Conservation (phyloP, 2,888 invertebrate species). For the Teleiodes luculella region DNA sequence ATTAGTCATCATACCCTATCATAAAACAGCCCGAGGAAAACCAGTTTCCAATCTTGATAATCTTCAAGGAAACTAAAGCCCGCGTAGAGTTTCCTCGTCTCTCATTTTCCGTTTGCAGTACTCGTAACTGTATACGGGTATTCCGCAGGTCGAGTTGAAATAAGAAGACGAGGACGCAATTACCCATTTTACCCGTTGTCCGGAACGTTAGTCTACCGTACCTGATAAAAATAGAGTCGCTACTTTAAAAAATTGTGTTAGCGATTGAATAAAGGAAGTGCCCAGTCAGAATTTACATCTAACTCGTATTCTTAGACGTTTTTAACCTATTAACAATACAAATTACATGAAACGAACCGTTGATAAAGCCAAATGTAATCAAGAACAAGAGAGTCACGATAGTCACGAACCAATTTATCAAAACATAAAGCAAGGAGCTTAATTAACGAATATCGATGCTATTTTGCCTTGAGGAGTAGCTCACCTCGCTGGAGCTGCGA, state of each 20-base stretch:
- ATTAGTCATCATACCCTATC: too few species aligned
- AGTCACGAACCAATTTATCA: slow-evolving; percentile 28
- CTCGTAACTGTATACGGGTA: not conserved
- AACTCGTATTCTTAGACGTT: too few species aligned
- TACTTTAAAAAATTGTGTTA: not conserved
- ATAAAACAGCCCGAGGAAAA: too few species aligned
- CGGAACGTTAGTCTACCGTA: not conserved
- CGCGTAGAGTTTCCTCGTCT: not conserved
- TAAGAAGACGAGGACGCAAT: slow-evolving; percentile 1
- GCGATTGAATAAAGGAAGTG: not conserved
- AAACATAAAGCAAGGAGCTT: slow-evolving; percentile 37
- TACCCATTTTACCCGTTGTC: not conserved
- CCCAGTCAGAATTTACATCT: too few species aligned
- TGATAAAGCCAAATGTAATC: not conserved
- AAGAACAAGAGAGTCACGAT: slow-evolving; percentile 15
- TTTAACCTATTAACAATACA: too few species aligned
- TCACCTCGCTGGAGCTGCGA: slow-evolving; percentile 59
- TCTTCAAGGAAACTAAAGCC: slow-evolving; percentile 3
- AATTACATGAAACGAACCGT: too few species aligned
- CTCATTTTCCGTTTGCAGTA: slow-evolving; percentile 4
- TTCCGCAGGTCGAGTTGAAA: not conserved
- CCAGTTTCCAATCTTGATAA: not conserved
- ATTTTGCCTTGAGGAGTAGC: slow-evolving; percentile 63
- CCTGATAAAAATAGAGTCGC: not conserved
- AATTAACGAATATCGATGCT: slow-evolving; percentile 60